Conservation (phyloP, 2,797 vertebrate species). For the Tragopan temminckii region DNA sequence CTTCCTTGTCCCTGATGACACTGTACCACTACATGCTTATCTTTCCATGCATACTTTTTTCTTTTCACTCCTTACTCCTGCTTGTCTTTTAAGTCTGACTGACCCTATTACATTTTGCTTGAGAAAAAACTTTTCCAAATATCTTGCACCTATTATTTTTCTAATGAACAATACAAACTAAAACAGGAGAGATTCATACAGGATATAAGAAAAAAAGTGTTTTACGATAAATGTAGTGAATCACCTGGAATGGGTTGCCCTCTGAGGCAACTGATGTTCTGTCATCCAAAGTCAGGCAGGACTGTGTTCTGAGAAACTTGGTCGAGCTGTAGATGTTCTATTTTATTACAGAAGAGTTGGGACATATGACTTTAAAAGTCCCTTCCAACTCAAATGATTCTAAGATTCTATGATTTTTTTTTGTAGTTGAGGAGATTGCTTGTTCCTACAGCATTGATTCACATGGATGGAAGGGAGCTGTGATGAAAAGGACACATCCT, state of each 20-base stretch:
- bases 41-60: accelerated
- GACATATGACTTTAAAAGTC: too few species aligned
- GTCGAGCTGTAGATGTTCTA: too few species aligned
- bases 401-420: too few species aligned
- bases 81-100: not conserved
- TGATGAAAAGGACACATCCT: not conserved
- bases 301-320: too few species aligned
- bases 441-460: not conserved
- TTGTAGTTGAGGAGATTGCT: accelerated
- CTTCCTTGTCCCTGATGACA: not conserved
- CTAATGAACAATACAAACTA: not conserved
- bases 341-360: too few species aligned
- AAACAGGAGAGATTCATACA: too few species aligned
- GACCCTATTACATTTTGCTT: accelerated
- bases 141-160: accelerated
- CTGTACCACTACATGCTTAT: accelerated
- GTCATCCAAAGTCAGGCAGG: too few species aligned
- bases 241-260: too few species aligned
- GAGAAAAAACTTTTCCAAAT: not conserved
- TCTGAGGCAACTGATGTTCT: too few species aligned
- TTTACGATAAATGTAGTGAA: too few species aligned
- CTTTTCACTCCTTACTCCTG: not conserved
- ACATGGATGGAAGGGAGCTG: not conserved
- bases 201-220: too few species aligned
- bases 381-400: too few species aligned